Evolutionary conservation across 2,113 vertebrate species (phyloP), one percentile per base, ranked within the genome.

Genomic region (Tragelaphus strepsiceros): DNA sequence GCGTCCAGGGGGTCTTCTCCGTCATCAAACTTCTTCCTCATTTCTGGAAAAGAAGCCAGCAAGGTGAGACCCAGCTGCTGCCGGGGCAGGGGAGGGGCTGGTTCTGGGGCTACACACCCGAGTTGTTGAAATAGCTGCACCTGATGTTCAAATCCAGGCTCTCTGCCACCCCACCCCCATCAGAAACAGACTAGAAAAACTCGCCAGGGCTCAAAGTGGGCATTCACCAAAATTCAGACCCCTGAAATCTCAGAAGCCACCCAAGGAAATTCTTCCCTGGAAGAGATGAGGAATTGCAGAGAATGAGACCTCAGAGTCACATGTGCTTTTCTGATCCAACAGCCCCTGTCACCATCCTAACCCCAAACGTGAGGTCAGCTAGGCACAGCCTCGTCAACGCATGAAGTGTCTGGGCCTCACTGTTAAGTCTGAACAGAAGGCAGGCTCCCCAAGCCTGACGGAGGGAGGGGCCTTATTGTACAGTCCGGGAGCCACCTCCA

Each of bases 1-100:
- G 99, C 99, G 89, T 99, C 99, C 98, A 99, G 97, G 19, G 99
- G 99, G 64, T 99, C 99, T 97, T 99, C 99, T 17, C 99, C 99
- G 0, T 99, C 99, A 28, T 99, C 99, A 91, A 99, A 99, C 97
- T 99, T 99, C 94, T 99, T 99, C 97, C 99, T 99, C 99, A 99
- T 99, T 97, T 99, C 99, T 99, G 94, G 11, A 96, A 93, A 97
- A 98, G 51, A 98, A 59, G 88, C 10, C 59, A 93, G 26, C 88
- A 83, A 22, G 30, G 53, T 61, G 43, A 88, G 64, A 87, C 19
- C 14, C 87, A 56, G 9, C 13, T 13, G 21, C 2, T 43, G 53
- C 58, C 9, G 6, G 28, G 85, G 49, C 21, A 2, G 26, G 5
- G 16, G 28, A 13, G 0, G 17, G 7, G 17, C 7, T 17, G n/a